Base-by-base conservation (phyloP, 2,113 vertebrate genomes). In the Pachypanchax playfairii region DNA sequence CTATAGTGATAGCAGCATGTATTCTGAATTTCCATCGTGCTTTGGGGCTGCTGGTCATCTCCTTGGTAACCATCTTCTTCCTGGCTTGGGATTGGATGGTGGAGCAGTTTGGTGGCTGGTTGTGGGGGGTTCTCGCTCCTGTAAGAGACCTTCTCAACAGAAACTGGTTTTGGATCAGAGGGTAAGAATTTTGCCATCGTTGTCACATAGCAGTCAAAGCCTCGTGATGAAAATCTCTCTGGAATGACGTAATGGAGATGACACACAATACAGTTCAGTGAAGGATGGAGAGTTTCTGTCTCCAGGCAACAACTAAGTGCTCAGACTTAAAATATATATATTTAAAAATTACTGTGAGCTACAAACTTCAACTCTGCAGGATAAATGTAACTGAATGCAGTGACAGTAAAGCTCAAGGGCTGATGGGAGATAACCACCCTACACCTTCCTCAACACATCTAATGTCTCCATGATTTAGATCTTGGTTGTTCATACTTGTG, bases 21-120 rank as follows among this genome's bases (percentile, higher is more conserved):
- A 83, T 62, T 54, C 44, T 94, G 66, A 94, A 96, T 84, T 93
- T 96, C 56, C 85, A 70, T 18, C 91, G 89, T 78, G 93, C 93
- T 14, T 70, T 94, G 6, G 89, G 87, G 6, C 91, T 96, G 31
- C 88, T 96, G 55, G 77, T 93, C 35, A 17, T 95, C 80, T 92
- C 93, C 0, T 4, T 92, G 53, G 22, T 87, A 21, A 84, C 33
- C 52, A 39, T 91, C 39, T 92, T 94, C 77, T 95, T 95, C 79
- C 71, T 93, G 56, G 73, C 68, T 81, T 95, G 94, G 95, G 94
- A 96, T 86, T 88, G 88, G 81, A 67, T 91, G 55, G 89, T 92
- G 79, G 76, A 79, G 24, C 92, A 68, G 65, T 94, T 94, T 57
- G 91, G 92, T 77, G 70, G 80, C 12, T 79, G 18, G 70, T 70